These are phyloP conservation scores for Desoria tigrina DNA, from an alignment of 2,888 invertebrate species.

Conservation along the genomic window DNA sequence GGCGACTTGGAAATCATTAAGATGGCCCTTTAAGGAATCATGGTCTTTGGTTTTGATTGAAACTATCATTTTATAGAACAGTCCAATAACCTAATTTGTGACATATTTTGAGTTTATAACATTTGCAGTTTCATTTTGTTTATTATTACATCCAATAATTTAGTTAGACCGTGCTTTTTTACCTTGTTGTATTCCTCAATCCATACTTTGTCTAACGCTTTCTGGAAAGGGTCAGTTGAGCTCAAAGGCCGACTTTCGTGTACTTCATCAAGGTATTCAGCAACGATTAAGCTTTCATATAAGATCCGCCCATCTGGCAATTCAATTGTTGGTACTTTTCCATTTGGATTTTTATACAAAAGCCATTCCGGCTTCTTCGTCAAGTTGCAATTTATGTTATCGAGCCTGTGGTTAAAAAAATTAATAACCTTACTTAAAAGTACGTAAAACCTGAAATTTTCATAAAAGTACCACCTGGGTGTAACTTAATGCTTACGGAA, in stretches of 20 bases:
- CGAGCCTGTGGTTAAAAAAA: constrained; percentile 55
- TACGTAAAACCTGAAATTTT: not conserved
- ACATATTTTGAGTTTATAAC: no score
- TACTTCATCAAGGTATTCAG: constrained; percentile 75
- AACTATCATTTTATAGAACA: constrained; percentile 39
- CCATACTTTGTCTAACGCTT: constrained; percentile 72
- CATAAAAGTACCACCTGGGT: no score
- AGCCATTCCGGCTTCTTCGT: constrained; percentile 81
- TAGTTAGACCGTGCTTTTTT: no score
- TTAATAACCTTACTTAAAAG: not conserved
- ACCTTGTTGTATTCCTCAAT: constrained; percentile 67
- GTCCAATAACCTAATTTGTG: constrained; percentile 34
- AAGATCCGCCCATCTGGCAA: constrained; percentile 63
- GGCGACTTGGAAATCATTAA: constrained; percentile 54
- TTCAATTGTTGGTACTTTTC: constrained; percentile 77
- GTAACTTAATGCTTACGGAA: constrained; percentile 54
- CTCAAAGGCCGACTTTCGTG: constrained; percentile 59
- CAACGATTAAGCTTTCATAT: constrained; percentile 78
- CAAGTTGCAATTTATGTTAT: constrained; percentile 65
- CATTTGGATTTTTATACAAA: constrained; percentile 59
- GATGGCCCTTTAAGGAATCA: constrained; percentile 18
- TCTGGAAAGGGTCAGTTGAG: constrained; percentile 62
- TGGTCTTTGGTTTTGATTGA: constrained; percentile 22
- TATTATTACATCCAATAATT: constrained; percentile 6
- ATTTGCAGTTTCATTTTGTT: no score